Percentiles rank a stretch among this genome's conserved stretches.
Evolutionary conservation across 1,140 invertebrate species (phyloP).

Genomic region (Drosophila azteca): DNA sequence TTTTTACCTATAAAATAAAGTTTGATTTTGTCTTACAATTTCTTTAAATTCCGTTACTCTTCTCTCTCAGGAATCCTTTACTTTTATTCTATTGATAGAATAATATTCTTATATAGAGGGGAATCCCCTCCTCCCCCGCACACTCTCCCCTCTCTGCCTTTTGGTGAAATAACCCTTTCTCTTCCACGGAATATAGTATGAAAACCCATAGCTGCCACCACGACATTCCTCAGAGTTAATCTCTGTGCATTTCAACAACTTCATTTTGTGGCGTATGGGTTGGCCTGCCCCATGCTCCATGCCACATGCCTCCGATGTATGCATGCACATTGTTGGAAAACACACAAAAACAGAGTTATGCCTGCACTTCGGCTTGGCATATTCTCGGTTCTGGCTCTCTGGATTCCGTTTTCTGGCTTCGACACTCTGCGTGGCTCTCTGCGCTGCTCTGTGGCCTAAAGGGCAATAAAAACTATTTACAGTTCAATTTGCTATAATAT

Average conservation of each 20-base stretch:
- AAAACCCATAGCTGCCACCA: not conserved
- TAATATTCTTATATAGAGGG: no score
- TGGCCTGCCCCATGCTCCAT: slow-evolving; percentile 14
- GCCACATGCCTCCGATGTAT: not conserved
- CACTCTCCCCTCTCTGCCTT: no score
- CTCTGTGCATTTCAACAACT: slow-evolving; percentile 62
- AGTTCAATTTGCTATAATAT: slow-evolving; percentile 81
- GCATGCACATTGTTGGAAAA: slow-evolving; percentile 19
- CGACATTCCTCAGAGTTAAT: slow-evolving; percentile 59
- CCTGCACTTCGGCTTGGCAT: slow-evolving; percentile 32
- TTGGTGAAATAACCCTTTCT: no score
- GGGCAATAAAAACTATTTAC: slow-evolving; percentile 80
- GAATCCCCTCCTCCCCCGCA: no score
- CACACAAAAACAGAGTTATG: slow-evolving; percentile 62
- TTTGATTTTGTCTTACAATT: no score
- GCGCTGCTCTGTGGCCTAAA: slow-evolving; percentile 46
- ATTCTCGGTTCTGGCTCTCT: slow-evolving; percentile 15
- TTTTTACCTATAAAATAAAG: no score
- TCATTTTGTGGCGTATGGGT: slow-evolving; percentile 49
- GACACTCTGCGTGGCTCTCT: not conserved
- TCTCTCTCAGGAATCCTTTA: no score
- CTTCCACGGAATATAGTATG: no score
- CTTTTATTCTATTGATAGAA: no score
- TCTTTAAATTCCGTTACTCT: no score
- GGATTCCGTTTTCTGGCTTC: not conserved